phyloP scores from a whole-genome alignment of 2,797 vertebrate species.

The Garrulus glandarius region DNA sequence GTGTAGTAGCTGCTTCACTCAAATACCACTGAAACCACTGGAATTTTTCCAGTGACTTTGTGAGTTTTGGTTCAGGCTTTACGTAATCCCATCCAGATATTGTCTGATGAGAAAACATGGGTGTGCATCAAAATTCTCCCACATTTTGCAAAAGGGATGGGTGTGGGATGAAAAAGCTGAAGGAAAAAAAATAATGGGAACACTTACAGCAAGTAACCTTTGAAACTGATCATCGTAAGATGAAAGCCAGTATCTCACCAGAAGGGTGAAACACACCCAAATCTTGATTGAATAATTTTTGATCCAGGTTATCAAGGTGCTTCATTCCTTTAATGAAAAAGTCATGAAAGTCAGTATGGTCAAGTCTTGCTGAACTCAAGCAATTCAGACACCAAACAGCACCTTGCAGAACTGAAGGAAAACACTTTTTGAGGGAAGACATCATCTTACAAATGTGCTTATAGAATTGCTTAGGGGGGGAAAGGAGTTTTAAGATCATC shows the following conservation, averaged over 20 bases:
- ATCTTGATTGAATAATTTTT: neutral
- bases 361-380: neutral
- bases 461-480: neutral
- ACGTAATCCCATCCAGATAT: neutral
- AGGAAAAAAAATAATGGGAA: neutral
- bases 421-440: neutral
- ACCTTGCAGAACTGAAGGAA: neutral
- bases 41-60: neutral
- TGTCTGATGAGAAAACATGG: neutral
- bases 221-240: neutral
- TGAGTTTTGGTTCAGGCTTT: neutral
- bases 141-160: neutral
- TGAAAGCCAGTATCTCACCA: neutral
- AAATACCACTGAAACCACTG: slow-evolving; percentile 5
- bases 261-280: neutral
- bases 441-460: neutral
- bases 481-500: neutral
- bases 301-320: neutral
- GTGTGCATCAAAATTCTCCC: neutral
- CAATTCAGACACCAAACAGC: neutral
- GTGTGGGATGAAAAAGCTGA: neutral
- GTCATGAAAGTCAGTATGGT: neutral
- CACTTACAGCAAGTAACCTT: neutral
- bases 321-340: slow-evolving; percentile 4
- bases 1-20: neutral